These are phyloP conservation scores for Melanchra persicariae DNA, from an alignment of 2,888 invertebrate genomes.

Conservation along the genomic window DNA sequence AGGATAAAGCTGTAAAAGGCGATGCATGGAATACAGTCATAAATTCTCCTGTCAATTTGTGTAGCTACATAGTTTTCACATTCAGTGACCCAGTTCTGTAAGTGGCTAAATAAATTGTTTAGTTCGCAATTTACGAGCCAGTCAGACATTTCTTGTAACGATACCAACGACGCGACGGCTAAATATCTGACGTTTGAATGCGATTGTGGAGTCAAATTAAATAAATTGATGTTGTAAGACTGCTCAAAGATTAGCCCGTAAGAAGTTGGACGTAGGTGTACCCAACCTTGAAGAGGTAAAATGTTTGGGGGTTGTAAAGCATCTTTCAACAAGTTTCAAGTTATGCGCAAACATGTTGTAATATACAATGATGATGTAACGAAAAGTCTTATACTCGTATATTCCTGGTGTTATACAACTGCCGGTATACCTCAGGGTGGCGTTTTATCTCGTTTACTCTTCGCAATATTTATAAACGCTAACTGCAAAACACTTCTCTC, in stretches of 20 bases:
- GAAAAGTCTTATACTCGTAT: too few species aligned
- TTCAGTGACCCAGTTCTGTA: slow-evolving; percentile 52
- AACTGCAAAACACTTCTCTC: too few species aligned
- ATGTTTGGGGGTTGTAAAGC: too few species aligned
- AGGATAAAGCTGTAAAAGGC: slow-evolving; percentile 53
- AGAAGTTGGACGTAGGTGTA: too few species aligned
- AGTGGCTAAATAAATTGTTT: slow-evolving; percentile 50
- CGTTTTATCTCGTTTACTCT: too few species aligned
- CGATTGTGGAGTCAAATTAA: slow-evolving; percentile 10
- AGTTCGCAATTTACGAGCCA: slow-evolving; percentile 49
- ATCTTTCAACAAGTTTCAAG: too few species aligned
- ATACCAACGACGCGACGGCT: neutral
- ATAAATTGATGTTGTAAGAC: neutral
- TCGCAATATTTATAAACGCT: too few species aligned
- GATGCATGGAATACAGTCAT: slow-evolving; percentile 38
- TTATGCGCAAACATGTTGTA: too few species aligned
- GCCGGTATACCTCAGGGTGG: too few species aligned
- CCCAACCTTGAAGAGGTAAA: too few species aligned
- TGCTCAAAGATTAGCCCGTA: neutral
- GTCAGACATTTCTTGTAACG: slow-evolving; percentile 17
- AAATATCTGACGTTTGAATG: slow-evolving; percentile 13
- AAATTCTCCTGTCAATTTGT: slow-evolving; percentile 60
- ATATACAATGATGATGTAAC: too few species aligned
- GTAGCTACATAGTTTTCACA: slow-evolving; percentile 54
- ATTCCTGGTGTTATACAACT: too few species aligned